A percentile compares a stretch with the other conserved stretches of the same genome.
Evolutionary conservation across 2,888 invertebrate genomes (phyloP).

Genomic region (Metallyticus violacea): DNA sequence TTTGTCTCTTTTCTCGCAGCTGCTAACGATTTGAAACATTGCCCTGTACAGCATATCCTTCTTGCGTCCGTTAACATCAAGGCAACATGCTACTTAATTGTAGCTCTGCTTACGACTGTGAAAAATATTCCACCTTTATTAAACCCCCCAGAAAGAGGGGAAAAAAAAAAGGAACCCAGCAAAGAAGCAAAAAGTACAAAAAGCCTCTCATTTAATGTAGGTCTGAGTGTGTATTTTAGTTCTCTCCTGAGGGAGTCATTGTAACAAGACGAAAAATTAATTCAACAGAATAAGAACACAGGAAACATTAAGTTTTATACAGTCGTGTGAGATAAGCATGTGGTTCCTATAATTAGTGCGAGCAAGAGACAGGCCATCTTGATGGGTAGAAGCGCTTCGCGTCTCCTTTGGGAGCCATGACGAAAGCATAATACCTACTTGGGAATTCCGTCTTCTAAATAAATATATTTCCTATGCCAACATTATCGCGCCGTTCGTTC

Average conservation of each 20-base stretch:
- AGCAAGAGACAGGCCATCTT: background rate
- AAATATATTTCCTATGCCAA: background rate
- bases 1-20: background rate
- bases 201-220: background rate
- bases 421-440: background rate
- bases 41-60: background rate
- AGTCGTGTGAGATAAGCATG: background rate
- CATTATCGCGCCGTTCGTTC: background rate
- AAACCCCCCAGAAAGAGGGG: background rate
- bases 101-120: background rate
- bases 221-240: background rate
- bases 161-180: background rate
- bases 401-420: background rate
- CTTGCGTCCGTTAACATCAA: background rate
- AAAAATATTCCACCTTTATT: background rate
- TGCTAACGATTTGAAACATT: background rate
- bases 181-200: background rate
- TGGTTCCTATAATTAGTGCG: slow-evolving; percentile 1
- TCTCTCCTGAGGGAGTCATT: background rate
- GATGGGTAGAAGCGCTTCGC: background rate
- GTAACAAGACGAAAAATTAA: slow-evolving; percentile 5
- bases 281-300: slow-evolving; percentile 13
- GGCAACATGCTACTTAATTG: background rate
- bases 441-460: background rate
- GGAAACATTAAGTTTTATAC: slow-evolving; percentile 23